These are phyloP conservation scores for Apostichopus leukothele DNA, from an alignment of 53 echinoderm and acorn worm species.

Conservation along the genomic window DNA sequence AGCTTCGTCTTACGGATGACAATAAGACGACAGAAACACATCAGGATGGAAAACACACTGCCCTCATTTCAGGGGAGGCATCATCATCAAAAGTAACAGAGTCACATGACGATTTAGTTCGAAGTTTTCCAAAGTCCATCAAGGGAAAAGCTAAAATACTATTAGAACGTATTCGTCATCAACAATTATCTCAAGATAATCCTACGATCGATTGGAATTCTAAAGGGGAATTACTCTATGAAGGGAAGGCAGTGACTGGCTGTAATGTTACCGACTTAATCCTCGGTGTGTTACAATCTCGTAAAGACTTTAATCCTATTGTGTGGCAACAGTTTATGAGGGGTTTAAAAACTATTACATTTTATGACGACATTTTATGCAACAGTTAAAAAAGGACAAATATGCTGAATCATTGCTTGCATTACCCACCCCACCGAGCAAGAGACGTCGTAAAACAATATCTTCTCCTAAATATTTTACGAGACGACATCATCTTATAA, in stretches of 20 bases:
- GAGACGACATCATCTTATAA: neutral
- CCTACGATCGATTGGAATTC: constrained; percentile 45
- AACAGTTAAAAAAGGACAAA: constrained; percentile 43
- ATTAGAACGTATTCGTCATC: neutral
- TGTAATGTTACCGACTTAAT: constrained; percentile 60
- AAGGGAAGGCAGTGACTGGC: constrained; percentile 42
- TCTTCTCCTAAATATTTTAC: neutral
- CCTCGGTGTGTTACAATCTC: constrained; percentile 35
- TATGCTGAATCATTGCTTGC: too few species aligned
- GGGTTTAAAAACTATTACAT: constrained; percentile 38
- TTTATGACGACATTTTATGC: constrained; percentile 48
- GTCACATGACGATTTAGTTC: constrained; percentile 1
- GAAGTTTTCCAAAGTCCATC: constrained; percentile 36
- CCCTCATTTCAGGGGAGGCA: neutral
- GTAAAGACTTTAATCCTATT: constrained; percentile 52
- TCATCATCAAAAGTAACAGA: neutral
- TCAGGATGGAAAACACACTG: neutral
- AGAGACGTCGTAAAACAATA: neutral
- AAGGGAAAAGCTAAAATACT: constrained; percentile 9
- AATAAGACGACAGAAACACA: neutral
- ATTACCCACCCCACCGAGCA: neutral
- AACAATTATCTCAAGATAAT: neutral
- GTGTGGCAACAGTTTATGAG: constrained; percentile 58
- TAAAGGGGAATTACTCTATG: constrained; percentile 50
- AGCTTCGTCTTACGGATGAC: neutral